Conservation (phyloP, 2,888 invertebrate species). For the Epistrophella euchroma region DNA sequence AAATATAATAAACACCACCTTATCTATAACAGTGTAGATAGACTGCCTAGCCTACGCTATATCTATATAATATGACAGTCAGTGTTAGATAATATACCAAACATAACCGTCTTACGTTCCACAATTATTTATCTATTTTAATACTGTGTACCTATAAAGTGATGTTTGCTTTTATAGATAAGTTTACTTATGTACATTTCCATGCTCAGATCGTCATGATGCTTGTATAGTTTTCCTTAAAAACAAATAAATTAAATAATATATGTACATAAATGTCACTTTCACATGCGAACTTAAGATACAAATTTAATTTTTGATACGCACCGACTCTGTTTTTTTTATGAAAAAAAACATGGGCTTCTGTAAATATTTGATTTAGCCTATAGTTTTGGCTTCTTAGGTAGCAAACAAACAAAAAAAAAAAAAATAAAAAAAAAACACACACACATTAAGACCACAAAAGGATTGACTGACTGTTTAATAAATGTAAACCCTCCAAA, state of each 20-base stretch:
- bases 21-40: not conserved
- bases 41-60: no score
- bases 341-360: not conserved
- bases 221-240: not conserved
- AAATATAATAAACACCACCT: not conserved
- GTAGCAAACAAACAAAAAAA: slow-evolving; percentile 18
- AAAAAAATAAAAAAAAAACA: not conserved
- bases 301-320: slow-evolving; percentile 1
- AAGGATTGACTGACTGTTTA: not conserved
- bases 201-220: not conserved
- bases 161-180: slow-evolving; percentile 66
- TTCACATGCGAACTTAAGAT: slow-evolving; percentile 3
- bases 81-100: slow-evolving; percentile 34
- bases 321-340: not conserved
- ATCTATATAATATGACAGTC: not conserved
- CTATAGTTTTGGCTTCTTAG: slow-evolving; percentile 15
- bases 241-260: not conserved
- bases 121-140: slow-evolving; percentile 75
- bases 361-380: slow-evolving; percentile 9
- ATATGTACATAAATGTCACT: not conserved
- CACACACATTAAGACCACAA: slow-evolving; percentile 19
- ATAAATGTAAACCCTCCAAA: not conserved
- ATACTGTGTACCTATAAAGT: slow-evolving; percentile 64
- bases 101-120: slow-evolving; percentile 61
- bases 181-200: slow-evolving; percentile 46